Evolutionary conservation across 2,888 invertebrate genomes (phyloP), one percentile per base, ranked within the genome.

Genomic region (Ferrisia virgata): DNA sequence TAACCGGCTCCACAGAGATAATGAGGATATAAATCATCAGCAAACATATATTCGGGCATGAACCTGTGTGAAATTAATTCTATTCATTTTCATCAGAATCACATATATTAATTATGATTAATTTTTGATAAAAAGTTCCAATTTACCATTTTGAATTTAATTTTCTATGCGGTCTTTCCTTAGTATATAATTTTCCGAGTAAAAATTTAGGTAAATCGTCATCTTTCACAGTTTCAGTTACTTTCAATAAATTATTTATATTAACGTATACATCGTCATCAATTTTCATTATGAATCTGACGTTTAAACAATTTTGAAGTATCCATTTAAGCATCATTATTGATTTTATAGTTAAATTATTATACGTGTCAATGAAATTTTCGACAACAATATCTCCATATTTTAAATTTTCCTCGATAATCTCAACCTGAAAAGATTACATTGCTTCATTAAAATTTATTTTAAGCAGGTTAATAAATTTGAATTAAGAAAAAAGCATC

Each of bases 231-330:
- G 76, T 1, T 18, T 93, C 93, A 1, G 53, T 8, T 1, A 78
- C 2, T 11, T 88, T 87, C 82, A 94, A 87, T 33, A 95, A 89
- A 86, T 91, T 91, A n/a, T 92, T 92, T 85, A 95, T 90, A 88
- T 95, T 95, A 0, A 96, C 92, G 88, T 94, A 96, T 90, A 95
- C 94, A 87, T 96, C 96, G 86, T 96, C 96, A 86, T 96, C 96
- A 4, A 94, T 93, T 90, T 96, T 96, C 88, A 96, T 91, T 25
- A 96, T 90, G 89, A 93, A 96, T 78, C 91, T 91, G 0, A 92
- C 92, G 43, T 87, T 87, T 33, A 87, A 87, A 86, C 96, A 96
- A 87, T 93, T 92, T 53, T 90, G 91, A 6, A 91, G 92, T 28
- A 94, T 92, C 93, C 95, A 94, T 88, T 96, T 96, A 84, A 96